Percentiles rank a stretch among this genome's conserved stretches.
Evolutionary conservation across 2,113 vertebrate species (phyloP).

Genomic region (Sciurus niger): DNA sequence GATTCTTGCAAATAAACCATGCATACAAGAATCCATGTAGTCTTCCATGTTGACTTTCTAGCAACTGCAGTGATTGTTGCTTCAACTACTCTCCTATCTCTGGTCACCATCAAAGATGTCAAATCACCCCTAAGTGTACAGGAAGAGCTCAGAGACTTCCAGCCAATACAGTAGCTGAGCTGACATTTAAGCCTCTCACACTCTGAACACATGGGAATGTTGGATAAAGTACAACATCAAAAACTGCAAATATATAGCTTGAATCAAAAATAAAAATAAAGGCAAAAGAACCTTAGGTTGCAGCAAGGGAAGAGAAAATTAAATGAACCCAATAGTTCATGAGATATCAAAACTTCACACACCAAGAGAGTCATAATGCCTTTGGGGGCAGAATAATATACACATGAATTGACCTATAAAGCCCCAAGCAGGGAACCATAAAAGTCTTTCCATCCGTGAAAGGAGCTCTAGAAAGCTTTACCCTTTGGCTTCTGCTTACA

Average conservation of each 20-base stretch:
- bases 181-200: neutral
- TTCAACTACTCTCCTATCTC: neutral
- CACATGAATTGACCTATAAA: neutral
- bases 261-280: neutral
- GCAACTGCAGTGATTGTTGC: neutral
- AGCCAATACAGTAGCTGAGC: neutral
- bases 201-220: neutral
- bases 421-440: neutral
- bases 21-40: neutral
- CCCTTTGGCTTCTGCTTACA: neutral
- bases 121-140: neutral
- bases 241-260: conserved; percentile 12
- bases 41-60: neutral
- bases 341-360: neutral
- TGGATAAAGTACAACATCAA: neutral
- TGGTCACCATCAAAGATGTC: neutral
- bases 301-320: conserved; percentile 54
- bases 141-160: no score
- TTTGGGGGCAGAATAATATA: neutral
- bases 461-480: neutral
- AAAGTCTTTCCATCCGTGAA: neutral
- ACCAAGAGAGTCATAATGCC: neutral
- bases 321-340: neutral
- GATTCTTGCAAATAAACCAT: neutral
- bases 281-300: neutral